Conservation (phyloP, 2,888 invertebrate genomes). For the Sminthurides aquaticus region DNA sequence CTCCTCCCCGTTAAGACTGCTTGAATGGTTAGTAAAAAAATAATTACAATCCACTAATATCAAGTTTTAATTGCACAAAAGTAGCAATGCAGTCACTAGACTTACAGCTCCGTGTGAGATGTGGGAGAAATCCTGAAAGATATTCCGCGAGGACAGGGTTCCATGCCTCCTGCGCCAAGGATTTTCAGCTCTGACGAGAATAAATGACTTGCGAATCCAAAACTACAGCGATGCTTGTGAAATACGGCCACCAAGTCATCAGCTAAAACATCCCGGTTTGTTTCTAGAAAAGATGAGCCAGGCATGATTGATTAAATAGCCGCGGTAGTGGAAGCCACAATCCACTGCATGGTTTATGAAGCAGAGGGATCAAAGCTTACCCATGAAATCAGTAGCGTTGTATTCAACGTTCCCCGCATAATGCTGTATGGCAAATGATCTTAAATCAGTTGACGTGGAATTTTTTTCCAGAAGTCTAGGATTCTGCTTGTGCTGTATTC, state of each 20-base stretch:
- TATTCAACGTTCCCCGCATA: slow-evolving; percentile 80
- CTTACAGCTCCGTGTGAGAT: slow-evolving; percentile 66
- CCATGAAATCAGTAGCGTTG: slow-evolving; percentile 78
- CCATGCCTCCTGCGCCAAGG: slow-evolving; percentile 57
- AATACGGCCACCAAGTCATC: slow-evolving; percentile 88
- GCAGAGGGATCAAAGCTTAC: too few relatives aligned
- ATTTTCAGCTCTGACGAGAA: slow-evolving; percentile 87
- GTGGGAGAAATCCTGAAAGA: slow-evolving; percentile 85
- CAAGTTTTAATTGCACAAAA: background rate
- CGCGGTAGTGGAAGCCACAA: too few relatives aligned
- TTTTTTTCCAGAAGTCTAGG: slow-evolving; percentile 71
- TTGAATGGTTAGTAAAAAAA: slow-evolving; percentile 12
- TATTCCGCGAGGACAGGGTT: slow-evolving; percentile 66
- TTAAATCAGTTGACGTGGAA: slow-evolving; percentile 61
- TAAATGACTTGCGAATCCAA: slow-evolving; percentile 94
- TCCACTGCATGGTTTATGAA: too few relatives aligned
- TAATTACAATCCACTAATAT: background rate
- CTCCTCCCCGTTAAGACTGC: slow-evolving; percentile 67
- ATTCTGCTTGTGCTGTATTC: slow-evolving; percentile 73
- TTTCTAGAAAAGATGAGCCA: slow-evolving; percentile 54
- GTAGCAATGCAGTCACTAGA: slow-evolving; percentile 15
- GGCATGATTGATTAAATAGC: background rate
- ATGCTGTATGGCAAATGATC: slow-evolving; percentile 83
- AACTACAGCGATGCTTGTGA: slow-evolving; percentile 84
- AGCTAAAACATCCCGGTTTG: slow-evolving; percentile 84